Conservation (phyloP, 2,113 vertebrate genomes). For the Oreotrochilus melanogaster region DNA sequence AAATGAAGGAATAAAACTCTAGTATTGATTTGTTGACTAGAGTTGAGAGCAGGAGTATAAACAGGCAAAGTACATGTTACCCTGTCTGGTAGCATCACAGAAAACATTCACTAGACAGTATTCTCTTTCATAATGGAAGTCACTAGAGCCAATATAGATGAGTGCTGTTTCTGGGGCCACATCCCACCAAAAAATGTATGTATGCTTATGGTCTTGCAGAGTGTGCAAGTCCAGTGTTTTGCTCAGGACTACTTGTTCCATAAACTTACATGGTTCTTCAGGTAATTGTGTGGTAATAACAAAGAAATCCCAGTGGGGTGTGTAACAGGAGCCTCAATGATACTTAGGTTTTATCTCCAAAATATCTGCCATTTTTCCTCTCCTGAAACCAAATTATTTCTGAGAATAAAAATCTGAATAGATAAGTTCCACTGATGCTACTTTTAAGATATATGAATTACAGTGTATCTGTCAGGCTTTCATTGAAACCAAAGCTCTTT, state of each 20-base stretch:
- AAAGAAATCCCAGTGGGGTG: neutral
- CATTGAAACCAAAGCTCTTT: neutral
- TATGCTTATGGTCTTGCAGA: neutral
- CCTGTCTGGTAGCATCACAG: neutral
- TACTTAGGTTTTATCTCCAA: neutral
- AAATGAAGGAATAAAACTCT: neutral
- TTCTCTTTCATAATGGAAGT: neutral
- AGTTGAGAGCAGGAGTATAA: neutral
- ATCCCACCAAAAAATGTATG: neutral
- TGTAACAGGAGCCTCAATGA: neutral
- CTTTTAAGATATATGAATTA: neutral
- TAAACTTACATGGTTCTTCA: neutral
- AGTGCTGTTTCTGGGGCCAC: neutral
- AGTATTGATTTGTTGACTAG: neutral
- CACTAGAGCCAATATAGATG: neutral
- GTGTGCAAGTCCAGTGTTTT: neutral
- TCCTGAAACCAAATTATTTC: neutral
- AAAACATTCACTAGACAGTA: neutral
- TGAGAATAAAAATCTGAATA: neutral
- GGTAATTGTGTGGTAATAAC: neutral
- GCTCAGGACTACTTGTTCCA: neutral
- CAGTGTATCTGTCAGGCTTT: neutral
- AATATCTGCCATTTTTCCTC: neutral
- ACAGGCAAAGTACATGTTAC: neutral
- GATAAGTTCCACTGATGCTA: neutral